These are phyloP conservation scores for Mesorhabditis spiculigera DNA, from an alignment of 2,888 invertebrate species.

Conservation along the genomic window DNA sequence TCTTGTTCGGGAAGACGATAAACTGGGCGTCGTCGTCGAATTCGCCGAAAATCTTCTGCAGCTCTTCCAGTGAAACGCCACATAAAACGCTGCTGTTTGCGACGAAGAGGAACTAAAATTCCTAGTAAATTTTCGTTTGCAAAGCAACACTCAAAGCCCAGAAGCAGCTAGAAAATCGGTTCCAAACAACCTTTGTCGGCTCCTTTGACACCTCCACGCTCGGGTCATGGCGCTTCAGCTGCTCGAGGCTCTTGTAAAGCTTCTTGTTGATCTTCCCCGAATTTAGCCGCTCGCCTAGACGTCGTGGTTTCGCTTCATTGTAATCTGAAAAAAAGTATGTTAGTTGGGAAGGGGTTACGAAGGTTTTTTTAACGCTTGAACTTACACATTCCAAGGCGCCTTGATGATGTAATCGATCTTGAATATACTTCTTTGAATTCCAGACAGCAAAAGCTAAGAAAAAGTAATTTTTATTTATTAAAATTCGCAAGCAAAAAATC, in stretches of 20 bases:
- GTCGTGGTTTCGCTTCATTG: conserved; percentile 31
- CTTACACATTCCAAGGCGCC: too few relatives aligned
- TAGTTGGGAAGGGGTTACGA: background rate
- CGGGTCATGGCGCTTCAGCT: conserved; percentile 36
- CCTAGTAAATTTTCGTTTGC: conserved; percentile 7
- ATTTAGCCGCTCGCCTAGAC: conserved; percentile 23
- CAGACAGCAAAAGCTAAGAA: too few relatives aligned
- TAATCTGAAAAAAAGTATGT: conserved; percentile 23
- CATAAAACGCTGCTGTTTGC: conserved; percentile 45
- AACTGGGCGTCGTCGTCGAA: conserved; percentile 28
- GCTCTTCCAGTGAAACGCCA: conserved; percentile 40
- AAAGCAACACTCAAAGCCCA: background rate
- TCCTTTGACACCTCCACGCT: conserved; percentile 28
- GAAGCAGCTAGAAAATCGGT: background rate
- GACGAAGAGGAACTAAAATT: conserved; percentile 38
- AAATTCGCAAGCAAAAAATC: too few relatives aligned
- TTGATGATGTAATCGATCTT: too few relatives aligned
- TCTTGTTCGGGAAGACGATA: conserved; percentile 41
- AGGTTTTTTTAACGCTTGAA: background rate
- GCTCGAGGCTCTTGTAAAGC: conserved; percentile 31
- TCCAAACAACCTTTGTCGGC: conserved; percentile 28
- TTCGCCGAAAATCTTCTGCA: conserved; percentile 33
- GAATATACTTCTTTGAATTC: too few relatives aligned
- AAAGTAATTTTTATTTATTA: too few relatives aligned
- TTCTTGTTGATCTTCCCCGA: conserved; percentile 36